Evolutionary conservation across 2,797 vertebrate species (phyloP).

Genomic region (Hafferia zeledoni): DNA sequence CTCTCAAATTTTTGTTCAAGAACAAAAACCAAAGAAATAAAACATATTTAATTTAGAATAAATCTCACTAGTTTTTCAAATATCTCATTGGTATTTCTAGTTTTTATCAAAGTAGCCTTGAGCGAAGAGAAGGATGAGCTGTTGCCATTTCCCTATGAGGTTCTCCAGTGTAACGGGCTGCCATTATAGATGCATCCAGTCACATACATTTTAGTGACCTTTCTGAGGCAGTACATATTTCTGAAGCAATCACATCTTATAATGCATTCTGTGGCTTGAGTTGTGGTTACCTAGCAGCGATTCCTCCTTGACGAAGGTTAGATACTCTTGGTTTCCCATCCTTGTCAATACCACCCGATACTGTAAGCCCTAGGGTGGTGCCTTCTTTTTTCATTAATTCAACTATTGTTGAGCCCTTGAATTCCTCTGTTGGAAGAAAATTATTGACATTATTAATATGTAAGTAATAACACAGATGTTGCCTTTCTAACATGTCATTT

Average conservation of each 20-base stretch:
- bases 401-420: conserved; percentile 93
- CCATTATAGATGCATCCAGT: conserved; percentile 22
- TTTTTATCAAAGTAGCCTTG: neutral
- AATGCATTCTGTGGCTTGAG: neutral
- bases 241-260: conserved; percentile 28
- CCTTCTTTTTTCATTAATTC: conserved; percentile 99
- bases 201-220: conserved; percentile 47
- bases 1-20: neutral
- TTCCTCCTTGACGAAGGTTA: conserved; percentile 96
- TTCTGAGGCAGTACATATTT: conserved; percentile 31
- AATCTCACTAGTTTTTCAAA: neutral
- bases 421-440: conserved; percentile 88
- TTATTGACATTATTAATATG: conserved; percentile 57
- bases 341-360: conserved; percentile 96
- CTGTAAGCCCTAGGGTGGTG: conserved; percentile 94
- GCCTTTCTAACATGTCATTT: neutral
- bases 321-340: conserved; percentile 96
- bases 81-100: neutral
- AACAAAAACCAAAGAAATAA: neutral
- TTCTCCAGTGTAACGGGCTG: neutral
- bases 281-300: conserved; percentile 90
- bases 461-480: conserved; percentile 32
- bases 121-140: neutral
- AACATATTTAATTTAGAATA: neutral
- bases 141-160: neutral